A percentile compares a stretch with the other conserved stretches of the same genome.
Conservation (phyloP, 2,888 invertebrate species). For the Clostera curtula region DNA sequence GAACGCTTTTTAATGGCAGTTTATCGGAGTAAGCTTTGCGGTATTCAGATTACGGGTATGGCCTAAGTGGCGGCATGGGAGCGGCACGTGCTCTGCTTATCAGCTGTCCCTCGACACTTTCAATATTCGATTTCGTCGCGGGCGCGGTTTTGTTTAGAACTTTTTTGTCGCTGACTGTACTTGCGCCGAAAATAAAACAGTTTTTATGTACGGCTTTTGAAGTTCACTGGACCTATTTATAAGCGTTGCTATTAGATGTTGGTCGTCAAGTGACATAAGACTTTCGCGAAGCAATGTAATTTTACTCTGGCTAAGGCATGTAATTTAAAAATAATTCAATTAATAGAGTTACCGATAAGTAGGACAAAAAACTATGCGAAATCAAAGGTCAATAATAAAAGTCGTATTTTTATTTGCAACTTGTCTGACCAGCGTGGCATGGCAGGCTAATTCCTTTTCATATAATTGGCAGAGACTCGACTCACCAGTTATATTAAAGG, state of each 20-base stretch:
- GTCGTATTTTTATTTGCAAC: too few species aligned
- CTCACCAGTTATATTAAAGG: too few species aligned
- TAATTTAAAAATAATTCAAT: too few species aligned
- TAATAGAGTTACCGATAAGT: too few species aligned
- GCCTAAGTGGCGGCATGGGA: constrained; percentile 67
- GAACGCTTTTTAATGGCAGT: constrained; percentile 74
- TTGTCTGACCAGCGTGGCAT: too few species aligned
- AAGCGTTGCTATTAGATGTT: constrained; percentile 15
- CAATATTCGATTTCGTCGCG: constrained; percentile 69
- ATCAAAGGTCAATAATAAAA: too few species aligned
- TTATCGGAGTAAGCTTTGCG: constrained; percentile 71
- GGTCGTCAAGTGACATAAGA: constrained; percentile 11
- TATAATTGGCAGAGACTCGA: too few species aligned
- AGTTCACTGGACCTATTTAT: constrained; percentile 28
- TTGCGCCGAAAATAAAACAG: constrained; percentile 29
- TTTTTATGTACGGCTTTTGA: constrained; percentile 23
- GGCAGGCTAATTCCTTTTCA: too few species aligned
- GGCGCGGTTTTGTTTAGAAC: constrained; percentile 41
- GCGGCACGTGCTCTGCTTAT: constrained; percentile 68
- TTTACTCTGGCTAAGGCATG: too few species aligned
- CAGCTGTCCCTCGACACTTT: constrained; percentile 71
- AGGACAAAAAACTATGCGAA: too few species aligned
- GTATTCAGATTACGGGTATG: constrained; percentile 68
- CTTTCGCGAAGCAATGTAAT: too few species aligned
- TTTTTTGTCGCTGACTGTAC: constrained; percentile 28